Evolutionary conservation across 2,797 vertebrate species (phyloP).

Genomic region (Poeciliopsis infans): DNA sequence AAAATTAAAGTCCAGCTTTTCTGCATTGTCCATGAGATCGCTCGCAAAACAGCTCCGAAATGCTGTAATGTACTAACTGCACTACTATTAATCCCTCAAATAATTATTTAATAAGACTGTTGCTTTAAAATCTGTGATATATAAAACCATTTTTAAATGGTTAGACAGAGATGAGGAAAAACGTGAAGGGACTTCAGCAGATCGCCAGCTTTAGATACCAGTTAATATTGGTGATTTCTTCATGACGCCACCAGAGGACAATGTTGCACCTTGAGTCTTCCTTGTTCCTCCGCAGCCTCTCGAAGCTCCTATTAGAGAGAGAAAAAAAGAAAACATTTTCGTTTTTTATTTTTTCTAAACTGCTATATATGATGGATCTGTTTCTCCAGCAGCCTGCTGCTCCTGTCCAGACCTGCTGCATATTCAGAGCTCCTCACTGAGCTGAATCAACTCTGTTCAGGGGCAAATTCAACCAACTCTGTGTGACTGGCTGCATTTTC

Average conservation of each 20-base stretch:
- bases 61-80: too few relatives aligned
- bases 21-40: background rate
- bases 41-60: background rate
- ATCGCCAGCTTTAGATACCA: background rate
- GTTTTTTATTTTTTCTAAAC: background rate
- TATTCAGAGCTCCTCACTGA: constrained; percentile 7
- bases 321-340: background rate
- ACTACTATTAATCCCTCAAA: background rate
- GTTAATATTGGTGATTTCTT: background rate
- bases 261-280: constrained; percentile 37
- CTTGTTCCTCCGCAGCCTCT: background rate
- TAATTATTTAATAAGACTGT: background rate
- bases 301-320: background rate
- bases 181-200: background rate
- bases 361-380: constrained; percentile 16
- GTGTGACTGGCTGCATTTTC: background rate
- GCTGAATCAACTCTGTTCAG: background rate
- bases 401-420: background rate
- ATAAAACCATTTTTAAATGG: background rate
- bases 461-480: background rate
- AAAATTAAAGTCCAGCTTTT: background rate
- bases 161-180: background rate
- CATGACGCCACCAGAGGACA: constrained; percentile 45
- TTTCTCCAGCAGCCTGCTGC: background rate
- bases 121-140: background rate